Evolutionary conservation across 2,797 vertebrate genomes (phyloP), one percentile per base, ranked within the genome.

Genomic region (Rhinogobio ventralis): DNA sequence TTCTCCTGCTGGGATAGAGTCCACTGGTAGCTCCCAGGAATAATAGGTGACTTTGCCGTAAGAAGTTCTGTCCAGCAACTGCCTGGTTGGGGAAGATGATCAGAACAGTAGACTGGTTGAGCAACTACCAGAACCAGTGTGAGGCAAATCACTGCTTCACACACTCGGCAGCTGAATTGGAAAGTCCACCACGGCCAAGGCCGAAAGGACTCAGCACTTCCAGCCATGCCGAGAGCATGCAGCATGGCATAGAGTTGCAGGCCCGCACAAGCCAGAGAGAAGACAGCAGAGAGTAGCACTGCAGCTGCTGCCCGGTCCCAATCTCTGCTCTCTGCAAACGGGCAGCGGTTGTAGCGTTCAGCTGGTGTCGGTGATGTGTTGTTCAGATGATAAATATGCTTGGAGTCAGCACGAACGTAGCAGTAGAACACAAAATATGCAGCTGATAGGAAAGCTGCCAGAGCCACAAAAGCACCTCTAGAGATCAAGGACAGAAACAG

Each of bases 151-250:
- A 95, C 96, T 0, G 95, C 96, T 92, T 98, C 97, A 20, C 96
- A 96, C 14, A 97, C 90, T 79, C 96, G 94, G 90, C 96, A 95
- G 75, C 96, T 96, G 5, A 98, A 94, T 91, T 98, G 97, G 88
- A 98, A 97, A 8, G 94, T 90, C 97, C 97, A 97, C 97, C 97
- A 98, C 0, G 96, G 94, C 97, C 97, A 98, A 25, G 97, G 96
- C 19, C 92, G 94, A 84, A 95, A 95, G 64, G 95, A 92, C 39
- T 94, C 94, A 3, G 92, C 90, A 45, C 95, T 93, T 2, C 96
- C 94, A 7, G 91, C 95, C 0, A 97, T 93, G 7, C 97, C 97
- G 90, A 97, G 90, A 0, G 94, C 95, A 15, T 96, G 96, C 77
- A 97, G 94, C 89, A 97, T 95, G 60, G 96, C 95, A 4, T 96